Conservation (phyloP, 2,113 vertebrate genomes). For the Talpa occidentalis region DNA sequence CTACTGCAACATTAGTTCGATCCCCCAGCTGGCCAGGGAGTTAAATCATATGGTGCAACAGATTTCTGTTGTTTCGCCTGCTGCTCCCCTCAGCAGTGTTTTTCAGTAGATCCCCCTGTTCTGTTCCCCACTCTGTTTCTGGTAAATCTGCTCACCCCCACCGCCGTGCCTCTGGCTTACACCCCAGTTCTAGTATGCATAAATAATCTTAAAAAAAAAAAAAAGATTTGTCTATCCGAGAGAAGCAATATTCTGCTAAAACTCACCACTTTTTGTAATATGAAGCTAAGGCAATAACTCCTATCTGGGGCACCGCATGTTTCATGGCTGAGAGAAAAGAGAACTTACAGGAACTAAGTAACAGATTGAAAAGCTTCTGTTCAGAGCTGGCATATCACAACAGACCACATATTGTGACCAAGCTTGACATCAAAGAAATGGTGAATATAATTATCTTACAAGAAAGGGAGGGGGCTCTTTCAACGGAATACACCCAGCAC, state of each 20-base stretch:
- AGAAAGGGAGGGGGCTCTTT: not conserved
- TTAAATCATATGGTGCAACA: no score
- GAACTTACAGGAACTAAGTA: not conserved
- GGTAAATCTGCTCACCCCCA: no score
- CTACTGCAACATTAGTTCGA: no score
- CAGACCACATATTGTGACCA: not conserved
- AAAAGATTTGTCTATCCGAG: not conserved
- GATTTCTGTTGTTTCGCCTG: no score
- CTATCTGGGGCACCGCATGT: not conserved
- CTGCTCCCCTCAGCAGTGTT: no score
- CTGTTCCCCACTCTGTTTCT: no score
- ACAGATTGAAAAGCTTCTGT: not conserved
- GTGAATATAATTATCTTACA: not conserved
- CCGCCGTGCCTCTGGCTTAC: no score
- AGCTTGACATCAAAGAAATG: not conserved
- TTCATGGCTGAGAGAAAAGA: not conserved
- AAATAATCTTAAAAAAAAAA: no score
- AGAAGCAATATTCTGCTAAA: not conserved
- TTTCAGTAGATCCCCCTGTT: no score
- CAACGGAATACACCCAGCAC: not conserved
- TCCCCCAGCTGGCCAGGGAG: no score
- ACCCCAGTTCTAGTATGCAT: no score
- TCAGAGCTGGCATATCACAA: not conserved
- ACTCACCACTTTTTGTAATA: not conserved
- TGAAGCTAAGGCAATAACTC: not conserved